Base-by-base conservation (phyloP, 2,888 invertebrate species). In the Nemoura dubitans region DNA sequence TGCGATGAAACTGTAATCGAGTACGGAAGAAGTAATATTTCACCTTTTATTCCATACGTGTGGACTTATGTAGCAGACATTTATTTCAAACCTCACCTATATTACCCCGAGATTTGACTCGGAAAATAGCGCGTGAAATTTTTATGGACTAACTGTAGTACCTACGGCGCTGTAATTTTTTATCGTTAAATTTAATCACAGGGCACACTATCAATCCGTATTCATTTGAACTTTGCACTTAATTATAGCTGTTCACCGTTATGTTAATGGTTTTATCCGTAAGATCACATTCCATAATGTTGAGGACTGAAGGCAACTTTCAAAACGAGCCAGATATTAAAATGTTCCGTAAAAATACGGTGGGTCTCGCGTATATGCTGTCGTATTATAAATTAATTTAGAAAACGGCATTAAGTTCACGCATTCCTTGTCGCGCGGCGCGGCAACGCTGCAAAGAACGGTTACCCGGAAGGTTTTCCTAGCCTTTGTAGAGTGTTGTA, bases 331-430 rank as follows among this genome's bases (percentile, higher is more conserved):
- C 2, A 21, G 21, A 16, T 16, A 16, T 59, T 59, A 59, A 59
- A 59, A 59, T 7, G 2, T 16, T 59, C 14, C 59, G 59, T 59
- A 59, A 59, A 59, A 59, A 59, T 59, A 59, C 3, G 59, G 21
- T 14, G 59, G 21, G 59, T 25, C 16, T 78, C 28, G 78, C 25
- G 78, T 27, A 78, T 27, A 27, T 27, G 3, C 16, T 26, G 21
- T 59, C 59, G 59, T 59, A 59, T 59, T 59, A 59, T 59, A 59
- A 59, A 59, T 59, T 59, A 59, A 59, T 59, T 59, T 59, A 59
- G 59, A 21, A 59, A 59, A 59, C 59, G 59, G 16, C 59, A 1
- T 21, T 59, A 59, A 59, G 59, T 59, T 59, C 59, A 14, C 59
- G 14, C 59, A 59, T 59, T 78, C 28, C 78, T 78, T 78, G 1